A percentile compares a stretch with the other conserved stretches of the same genome.
These are phyloP conservation scores for Andrena chrysosceles DNA, from an alignment of 2,888 invertebrate species.

Conservation along the genomic window DNA sequence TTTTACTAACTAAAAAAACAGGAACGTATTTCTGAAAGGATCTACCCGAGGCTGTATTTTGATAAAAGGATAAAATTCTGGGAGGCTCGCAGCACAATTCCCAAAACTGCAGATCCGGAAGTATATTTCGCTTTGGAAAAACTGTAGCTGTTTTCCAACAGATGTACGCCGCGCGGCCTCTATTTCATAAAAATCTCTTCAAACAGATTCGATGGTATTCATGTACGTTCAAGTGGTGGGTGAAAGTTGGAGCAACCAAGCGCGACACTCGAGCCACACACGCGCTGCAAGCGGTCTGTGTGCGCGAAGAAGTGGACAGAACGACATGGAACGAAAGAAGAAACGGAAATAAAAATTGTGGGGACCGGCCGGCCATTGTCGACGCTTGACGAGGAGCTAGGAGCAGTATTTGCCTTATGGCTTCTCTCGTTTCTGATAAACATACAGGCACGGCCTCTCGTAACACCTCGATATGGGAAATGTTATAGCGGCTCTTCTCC, in stretches of 20 bases:
- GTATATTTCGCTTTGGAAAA: no score
- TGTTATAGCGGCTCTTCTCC: slow-evolving; percentile 37
- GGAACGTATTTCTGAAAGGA: no score
- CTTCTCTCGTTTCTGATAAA: slow-evolving; percentile 68
- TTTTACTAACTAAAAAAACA: no score
- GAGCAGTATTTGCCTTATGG: slow-evolving; percentile 70
- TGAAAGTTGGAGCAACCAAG: not conserved
- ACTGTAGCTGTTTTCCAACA: no score
- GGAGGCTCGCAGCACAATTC: no score
- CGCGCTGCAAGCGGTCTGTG: not conserved
- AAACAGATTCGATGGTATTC: slow-evolving; percentile 2
- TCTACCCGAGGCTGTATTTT: no score
- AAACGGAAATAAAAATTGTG: slow-evolving; percentile 45
- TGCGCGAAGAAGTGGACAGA: not conserved
- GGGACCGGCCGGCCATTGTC: slow-evolving; percentile 31
- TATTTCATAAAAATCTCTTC: not conserved
- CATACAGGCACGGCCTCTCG: slow-evolving; percentile 50
- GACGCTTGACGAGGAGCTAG: slow-evolving; percentile 41
- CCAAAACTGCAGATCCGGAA: no score
- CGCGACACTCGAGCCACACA: not conserved
- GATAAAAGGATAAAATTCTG: no score
- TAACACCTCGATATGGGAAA: slow-evolving; percentile 46
- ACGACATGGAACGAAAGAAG: slow-evolving; percentile 3
- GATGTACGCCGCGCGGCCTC: no score
- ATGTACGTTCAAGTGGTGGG: not conserved